Conservation (phyloP, 2,113 vertebrate species). For the Scopus umbretta region DNA sequence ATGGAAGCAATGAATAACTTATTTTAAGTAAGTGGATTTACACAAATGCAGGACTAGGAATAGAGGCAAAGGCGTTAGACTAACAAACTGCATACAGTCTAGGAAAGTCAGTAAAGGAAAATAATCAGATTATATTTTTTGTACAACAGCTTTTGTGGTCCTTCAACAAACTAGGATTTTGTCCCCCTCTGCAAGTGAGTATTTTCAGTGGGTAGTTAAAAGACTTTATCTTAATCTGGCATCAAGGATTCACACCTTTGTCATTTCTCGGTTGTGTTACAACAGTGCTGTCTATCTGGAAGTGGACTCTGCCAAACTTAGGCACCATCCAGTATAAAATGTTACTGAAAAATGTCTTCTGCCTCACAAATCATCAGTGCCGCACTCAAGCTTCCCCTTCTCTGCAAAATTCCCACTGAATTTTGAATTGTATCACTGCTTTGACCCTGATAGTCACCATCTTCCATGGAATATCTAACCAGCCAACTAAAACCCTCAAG, state of each 20-base stretch:
- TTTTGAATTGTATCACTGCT: background rate
- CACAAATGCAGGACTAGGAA: background rate
- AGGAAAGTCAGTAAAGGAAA: background rate
- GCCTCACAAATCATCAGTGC: background rate
- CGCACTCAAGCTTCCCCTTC: background rate
- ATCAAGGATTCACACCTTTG: background rate
- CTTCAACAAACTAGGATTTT: background rate
- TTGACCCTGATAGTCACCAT: background rate
- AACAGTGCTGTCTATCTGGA: background rate
- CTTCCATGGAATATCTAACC: background rate
- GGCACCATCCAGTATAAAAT: background rate
- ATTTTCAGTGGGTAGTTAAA: background rate
- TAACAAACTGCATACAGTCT: background rate
- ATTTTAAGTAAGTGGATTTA: background rate
- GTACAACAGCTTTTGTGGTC: background rate
- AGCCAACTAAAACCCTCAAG: background rate
- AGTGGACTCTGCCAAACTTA: background rate
- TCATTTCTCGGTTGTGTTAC: background rate
- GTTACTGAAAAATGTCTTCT: background rate
- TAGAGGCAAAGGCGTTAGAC: background rate
- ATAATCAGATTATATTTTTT: background rate
- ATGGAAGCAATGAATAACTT: background rate
- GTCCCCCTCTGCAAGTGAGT: background rate
- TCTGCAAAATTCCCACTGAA: background rate
- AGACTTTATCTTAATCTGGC: background rate